Evolutionary conservation across 2,797 vertebrate genomes (phyloP), one percentile per base, ranked within the genome.

Genomic region (Leptatherina wallacei): DNA sequence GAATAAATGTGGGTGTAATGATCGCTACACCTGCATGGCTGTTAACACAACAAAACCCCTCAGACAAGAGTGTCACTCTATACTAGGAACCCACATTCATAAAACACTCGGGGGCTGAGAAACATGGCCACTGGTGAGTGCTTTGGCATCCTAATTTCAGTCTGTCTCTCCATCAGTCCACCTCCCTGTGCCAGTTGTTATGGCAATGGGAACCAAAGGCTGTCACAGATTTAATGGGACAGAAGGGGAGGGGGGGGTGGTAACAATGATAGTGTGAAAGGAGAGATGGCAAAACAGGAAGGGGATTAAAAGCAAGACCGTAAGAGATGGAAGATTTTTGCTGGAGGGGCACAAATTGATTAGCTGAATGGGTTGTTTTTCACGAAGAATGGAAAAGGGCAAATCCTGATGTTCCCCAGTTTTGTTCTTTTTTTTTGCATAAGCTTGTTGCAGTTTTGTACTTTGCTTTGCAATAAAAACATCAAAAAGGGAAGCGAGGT

Each of bases 191-290:
- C 68, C 86, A 86, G 88, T 92, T 92, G 90, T 93, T 91, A 87
- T 91, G 89, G 89, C 86, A 83, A 93, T 92, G 80, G 73, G 73
- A 71, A 74, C 77, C 63, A 68, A 77, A 62, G 61, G 75, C 83
- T 88, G 90, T 91, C 89, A 92, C 71, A 78, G 84, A 87, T 83
- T 86, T 90, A 91, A 94, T 88, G 78, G 84, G 85, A 84, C 69
- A 57, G 55, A 73, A 65, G 72, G 52, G 69, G 82, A 75, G 24
- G 24, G 24, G 24, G 24, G 24, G 24, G 24, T 27, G 24, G 71
- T 61, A 27, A 68, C 73, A 77, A 78, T 60, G 73, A 80, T 81
- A 55, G 69, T 71, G 79, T 70, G 54, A 61, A 67, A 73, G 24
- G 61, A 76, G 61, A 61, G 6, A 4, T 22, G 1, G 52, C 57